Evolutionary conservation across 2,888 invertebrate genomes (phyloP).

Genomic region (Trissolcus brochymenae): DNA sequence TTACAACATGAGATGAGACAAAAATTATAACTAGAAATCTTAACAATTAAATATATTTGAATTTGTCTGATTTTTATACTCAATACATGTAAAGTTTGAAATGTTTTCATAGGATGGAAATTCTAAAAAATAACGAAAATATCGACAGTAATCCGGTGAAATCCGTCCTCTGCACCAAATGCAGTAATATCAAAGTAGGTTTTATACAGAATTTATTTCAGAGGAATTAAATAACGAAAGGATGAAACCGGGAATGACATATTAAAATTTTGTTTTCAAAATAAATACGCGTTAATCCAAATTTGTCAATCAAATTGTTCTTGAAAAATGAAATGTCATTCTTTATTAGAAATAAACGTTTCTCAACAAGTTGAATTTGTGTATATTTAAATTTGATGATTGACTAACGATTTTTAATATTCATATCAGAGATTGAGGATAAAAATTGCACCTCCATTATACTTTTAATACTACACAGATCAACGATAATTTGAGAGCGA

Average conservation of each 20-base stretch:
- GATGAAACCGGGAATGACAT: not conserved
- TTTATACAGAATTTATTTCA: slow-evolving; percentile 30
- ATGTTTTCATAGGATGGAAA: slow-evolving; percentile 52
- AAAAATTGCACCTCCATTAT: slow-evolving; percentile 18
- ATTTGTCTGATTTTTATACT: slow-evolving; percentile 11
- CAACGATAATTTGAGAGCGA: slow-evolving; percentile 51
- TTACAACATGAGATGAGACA: not conserved
- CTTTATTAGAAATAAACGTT: no score
- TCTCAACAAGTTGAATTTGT: no score
- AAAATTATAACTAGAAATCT: not conserved
- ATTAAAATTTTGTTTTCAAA: not conserved
- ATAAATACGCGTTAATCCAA: no score
- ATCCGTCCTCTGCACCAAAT: slow-evolving; percentile 19
- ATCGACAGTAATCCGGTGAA: slow-evolving; percentile 43
- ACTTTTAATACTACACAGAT: slow-evolving; percentile 38
- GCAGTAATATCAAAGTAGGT: slow-evolving; percentile 14
- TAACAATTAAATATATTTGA: slow-evolving; percentile 4
- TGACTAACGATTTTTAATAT: not conserved
- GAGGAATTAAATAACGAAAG: slow-evolving; percentile 2
- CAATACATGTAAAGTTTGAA: slow-evolving; percentile 7
- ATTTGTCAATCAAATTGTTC: no score
- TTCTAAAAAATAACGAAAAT: slow-evolving; percentile 33
- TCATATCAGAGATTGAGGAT: slow-evolving; percentile 10
- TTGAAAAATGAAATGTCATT: not conserved
- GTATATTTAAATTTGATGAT: not conserved